Base-by-base conservation (phyloP, 2,113 vertebrate genomes). In the Ceyx margarethae region DNA sequence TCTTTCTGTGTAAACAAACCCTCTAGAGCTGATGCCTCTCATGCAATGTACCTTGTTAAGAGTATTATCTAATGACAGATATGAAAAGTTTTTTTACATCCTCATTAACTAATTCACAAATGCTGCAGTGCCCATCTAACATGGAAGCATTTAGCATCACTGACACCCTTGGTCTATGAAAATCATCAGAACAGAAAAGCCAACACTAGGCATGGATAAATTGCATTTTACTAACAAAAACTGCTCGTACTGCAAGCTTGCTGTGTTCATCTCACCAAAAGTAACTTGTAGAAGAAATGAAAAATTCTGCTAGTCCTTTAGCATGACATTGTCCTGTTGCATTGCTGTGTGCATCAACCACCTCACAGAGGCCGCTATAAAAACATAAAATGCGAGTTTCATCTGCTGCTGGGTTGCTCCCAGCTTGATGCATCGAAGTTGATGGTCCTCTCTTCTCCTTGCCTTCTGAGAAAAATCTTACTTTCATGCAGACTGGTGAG, bases 41-140 rank as follows among this genome's bases (percentile, higher is more conserved):
- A 35, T 26, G 8, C 65, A 68, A 10, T 89, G 82, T 46, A 85
- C 79, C 57, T 75, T 72, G 45, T 74, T 61, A 48, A 43, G 57
- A 68, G 13, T 22, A 33, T 81, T 68, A 37, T 51, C 57, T 81
- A 21, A 65, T 57, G 65, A 35, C 88, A 81, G 61, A 57, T 84
- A 66, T 79, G 42, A 83, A 8, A 67, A 77, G 88, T 53, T 35
- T 46, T 81, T 94, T 91, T 75, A 68, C 33, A 35, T 76, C 77
- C 91, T 81, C 67, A 74, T 77, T 91, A 92, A 73, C 58, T 76
- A 42, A 66, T 50, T 48, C 51, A 46, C 71, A 77, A 43, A 87
- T 65, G 35, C 83, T 64, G 53, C 53, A 50, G 51, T 43, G 48
- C 65, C 62, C 45, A 48, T 80, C 74, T 89, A n/a, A 73, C n/a